Base-by-base conservation (phyloP, 30 jellyfish, hydroid and myxozoan genomes). In the Aurelia sp. region DNA sequence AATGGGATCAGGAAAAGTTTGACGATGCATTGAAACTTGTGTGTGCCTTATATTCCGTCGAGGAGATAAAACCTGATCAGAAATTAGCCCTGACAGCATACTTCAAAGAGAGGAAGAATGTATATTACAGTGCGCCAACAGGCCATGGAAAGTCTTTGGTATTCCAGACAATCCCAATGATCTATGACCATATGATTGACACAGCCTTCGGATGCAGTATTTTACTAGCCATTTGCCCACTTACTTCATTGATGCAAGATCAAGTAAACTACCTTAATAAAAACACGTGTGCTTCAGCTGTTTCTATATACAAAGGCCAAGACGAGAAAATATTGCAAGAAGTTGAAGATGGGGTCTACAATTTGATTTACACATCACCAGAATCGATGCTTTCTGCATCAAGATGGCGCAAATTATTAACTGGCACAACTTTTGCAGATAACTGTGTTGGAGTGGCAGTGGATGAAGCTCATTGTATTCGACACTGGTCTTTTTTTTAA, bases 71-170 rank as follows among this genome's bases (percentile, higher is more conserved):
- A 22, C 44, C 77, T 66, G 77, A 66, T 66, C 77, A 66, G 51
- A 22, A 5, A 16, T 13, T 66, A 17, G 77, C 77, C 51, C 2
- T 22, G 77, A 22, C 41, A 66, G 44, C 3, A 31, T 66, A 20
- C 4, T 66, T 66, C 51, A 66, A 66, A 31, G 62, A 31, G 41
- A 58, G 67, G 24, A 66, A 66, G 30, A 66, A 66, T 3, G 51
- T 66, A 31, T 66, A 27, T 66, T 66, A 20, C 6, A 66, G 77
- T 66, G 77, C 44, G 77, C 60, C 77, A 31, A 66, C 77, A 66
- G 77, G 77, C 51, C 51, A 66, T 4, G 77, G 77, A 66, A 66
- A 66, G 77, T 66, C 77, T 22, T 63, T 66, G 51, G 77, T 66
- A 20, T 66, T 66, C 51, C 77, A 66, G 4, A 31, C 60, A 2